Evolutionary conservation across 1,140 invertebrate genomes (phyloP).

Genomic region (Drosophila bipectinata): DNA sequence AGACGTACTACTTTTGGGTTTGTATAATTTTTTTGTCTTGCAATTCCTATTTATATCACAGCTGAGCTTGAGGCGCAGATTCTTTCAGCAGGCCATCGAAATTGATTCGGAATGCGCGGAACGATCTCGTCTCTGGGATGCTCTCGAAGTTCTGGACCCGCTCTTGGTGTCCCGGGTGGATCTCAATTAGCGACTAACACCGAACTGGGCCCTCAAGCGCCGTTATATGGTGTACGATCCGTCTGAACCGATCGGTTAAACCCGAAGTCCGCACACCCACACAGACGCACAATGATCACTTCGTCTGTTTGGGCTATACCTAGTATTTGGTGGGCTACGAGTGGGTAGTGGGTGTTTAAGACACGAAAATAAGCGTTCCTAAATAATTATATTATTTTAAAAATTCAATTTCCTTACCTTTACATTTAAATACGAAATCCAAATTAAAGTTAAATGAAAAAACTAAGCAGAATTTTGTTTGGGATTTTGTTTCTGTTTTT

Average conservation of each 20-base stretch:
- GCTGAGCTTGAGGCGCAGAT: constrained; percentile 41
- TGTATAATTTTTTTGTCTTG: constrained; percentile 10
- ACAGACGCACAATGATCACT: constrained; percentile 2
- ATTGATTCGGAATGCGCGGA: constrained; percentile 22
- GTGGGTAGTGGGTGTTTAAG: background rate
- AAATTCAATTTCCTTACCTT: background rate
- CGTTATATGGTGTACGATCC: constrained; percentile 66
- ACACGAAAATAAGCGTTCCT: background rate
- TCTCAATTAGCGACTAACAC: constrained; percentile 68
- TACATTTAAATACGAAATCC: background rate
- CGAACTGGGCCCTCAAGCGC: constrained; percentile 53
- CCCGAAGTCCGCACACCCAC: constrained; percentile 24
- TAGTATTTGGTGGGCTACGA: background rate
- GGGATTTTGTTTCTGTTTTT: no score
- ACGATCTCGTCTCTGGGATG: constrained; percentile 30
- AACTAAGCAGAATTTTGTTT: no score
- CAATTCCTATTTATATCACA: constrained; percentile 60
- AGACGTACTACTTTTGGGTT: background rate
- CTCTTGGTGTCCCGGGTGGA: constrained; percentile 35
- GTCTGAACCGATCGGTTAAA: constrained; percentile 36
- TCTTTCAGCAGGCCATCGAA: constrained; percentile 52
- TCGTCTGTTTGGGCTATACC: constrained; percentile 12
- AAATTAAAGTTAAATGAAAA: no score
- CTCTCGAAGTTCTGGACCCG: constrained; percentile 7
- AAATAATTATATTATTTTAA: no score